Evolutionary conservation across 2,797 vertebrate species (phyloP), one percentile per base, ranked within the genome.

Genomic region (Salmo trutta): DNA sequence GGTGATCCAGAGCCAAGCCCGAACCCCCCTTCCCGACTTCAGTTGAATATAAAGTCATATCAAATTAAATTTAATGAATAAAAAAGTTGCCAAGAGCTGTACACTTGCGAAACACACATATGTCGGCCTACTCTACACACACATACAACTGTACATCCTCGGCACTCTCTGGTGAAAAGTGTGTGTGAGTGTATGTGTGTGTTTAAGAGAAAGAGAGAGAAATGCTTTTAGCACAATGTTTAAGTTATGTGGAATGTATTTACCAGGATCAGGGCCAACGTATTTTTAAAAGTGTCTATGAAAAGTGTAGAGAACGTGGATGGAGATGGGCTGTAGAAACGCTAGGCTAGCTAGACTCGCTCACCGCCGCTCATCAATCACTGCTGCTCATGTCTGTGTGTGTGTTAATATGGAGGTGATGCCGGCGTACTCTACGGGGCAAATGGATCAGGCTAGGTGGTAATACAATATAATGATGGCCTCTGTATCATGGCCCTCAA

Each of bases 1-100:
- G 85, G 82, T 75, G 87, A 88, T 86, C 83, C 15, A 64, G 66
- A 68, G 89, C 85, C 89, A 85, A 88, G 86, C 82, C 88, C 33
- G 3, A 74, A 53, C 66, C 65, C 85, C 78, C 77, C 71, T 33
- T 47, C 82, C 75, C 75, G 83, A 87, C 85, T 83, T 87, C 88
- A 81, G 82, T 90, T 89, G 83, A 86, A 92, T 91, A 91, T 89
- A 88, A 93, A 93, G 89, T 90, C 83, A 80, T 90, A 90, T 92
- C 86, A 88, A 88, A 92, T 92, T 86, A 87, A 89, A 85, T 85
- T 79, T 85, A 88, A 91, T 79, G 81, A 90, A 90, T 89, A 79
- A 77, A 88, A 72, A 84, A 90, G 73, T 59, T 47, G 88, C 86
- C 88, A 89, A 87, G 82, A 82, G 74, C 68, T 79, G 76, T 52